Conservation (phyloP, 2,888 invertebrate genomes). For the Thera obeliscata region DNA sequence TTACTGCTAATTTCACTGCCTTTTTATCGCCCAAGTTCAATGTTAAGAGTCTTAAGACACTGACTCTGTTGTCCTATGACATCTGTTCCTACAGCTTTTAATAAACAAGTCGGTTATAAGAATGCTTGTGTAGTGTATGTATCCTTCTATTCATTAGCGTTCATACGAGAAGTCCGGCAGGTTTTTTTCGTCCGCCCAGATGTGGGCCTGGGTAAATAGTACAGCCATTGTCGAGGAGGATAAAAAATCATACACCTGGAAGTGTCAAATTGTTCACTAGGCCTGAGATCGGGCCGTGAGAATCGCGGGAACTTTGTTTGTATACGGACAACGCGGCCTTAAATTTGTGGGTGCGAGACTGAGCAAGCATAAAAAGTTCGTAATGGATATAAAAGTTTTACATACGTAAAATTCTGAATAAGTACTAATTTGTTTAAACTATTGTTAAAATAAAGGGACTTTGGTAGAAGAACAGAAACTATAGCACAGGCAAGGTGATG, state of each 20-base stretch:
- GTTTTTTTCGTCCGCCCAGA: constrained; percentile 79
- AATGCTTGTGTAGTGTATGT: constrained; percentile 52
- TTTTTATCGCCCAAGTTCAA: constrained; percentile 81
- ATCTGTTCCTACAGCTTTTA: constrained; percentile 64
- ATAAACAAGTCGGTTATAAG: constrained; percentile 68
- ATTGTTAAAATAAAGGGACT: background rate
- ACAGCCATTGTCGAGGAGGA: constrained; percentile 68
- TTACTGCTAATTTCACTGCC: constrained; percentile 77
- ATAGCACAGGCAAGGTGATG: background rate
- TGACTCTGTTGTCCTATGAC: constrained; percentile 62
- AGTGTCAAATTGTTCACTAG: constrained; percentile 83
- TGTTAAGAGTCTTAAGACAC: constrained; percentile 70
- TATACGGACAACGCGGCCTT: constrained; percentile 32
- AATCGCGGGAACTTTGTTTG: constrained; percentile 54
- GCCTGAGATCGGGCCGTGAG: constrained; percentile 75
- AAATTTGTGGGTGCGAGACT: constrained; percentile 45
- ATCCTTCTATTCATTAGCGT: constrained; percentile 72
- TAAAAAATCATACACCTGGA: constrained; percentile 84
- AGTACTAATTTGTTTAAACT: too few relatives aligned
- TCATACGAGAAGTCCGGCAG: constrained; percentile 78
- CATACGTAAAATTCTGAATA: background rate
- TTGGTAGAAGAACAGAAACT: background rate
- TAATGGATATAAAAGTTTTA: background rate
- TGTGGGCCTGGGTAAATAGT: constrained; percentile 78
- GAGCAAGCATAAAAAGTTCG: background rate